Percentiles rank a stretch among this genome's conserved stretches.
Conservation (phyloP, 2,888 invertebrate genomes). For the Argynnis bischoffii region DNA sequence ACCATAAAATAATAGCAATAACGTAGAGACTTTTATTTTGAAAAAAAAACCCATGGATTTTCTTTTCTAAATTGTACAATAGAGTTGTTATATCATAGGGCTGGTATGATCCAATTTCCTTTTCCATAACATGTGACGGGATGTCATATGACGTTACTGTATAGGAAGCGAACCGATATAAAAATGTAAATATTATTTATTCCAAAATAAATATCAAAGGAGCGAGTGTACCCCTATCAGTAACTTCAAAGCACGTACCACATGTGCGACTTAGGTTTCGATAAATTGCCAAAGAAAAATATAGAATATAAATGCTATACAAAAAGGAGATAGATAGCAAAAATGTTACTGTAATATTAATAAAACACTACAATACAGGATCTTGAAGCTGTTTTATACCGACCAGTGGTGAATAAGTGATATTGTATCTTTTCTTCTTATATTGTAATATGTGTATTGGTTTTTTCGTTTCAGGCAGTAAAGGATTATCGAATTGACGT, state of each 20-base stretch:
- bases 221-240: slow-evolving; percentile 13
- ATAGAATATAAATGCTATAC: slow-evolving; percentile 3
- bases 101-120: slow-evolving; percentile 5
- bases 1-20: too few relatives aligned
- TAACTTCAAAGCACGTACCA: slow-evolving; percentile 28
- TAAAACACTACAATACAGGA: too few relatives aligned
- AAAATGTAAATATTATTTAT: slow-evolving; percentile 32
- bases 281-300: slow-evolving; percentile 16
- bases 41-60: too few relatives aligned
- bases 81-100: not conserved
- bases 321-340: not conserved
- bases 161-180: slow-evolving; percentile 19
- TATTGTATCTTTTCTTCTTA: too few relatives aligned
- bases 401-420: too few relatives aligned
- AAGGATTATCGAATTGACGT: too few relatives aligned
- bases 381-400: too few relatives aligned
- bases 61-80: not conserved
- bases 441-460: too few relatives aligned
- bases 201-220: slow-evolving; percentile 34
- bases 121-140: slow-evolving; percentile 7
- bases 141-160: slow-evolving; percentile 2
- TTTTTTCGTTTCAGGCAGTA: too few relatives aligned
- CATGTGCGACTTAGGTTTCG: slow-evolving; percentile 5
- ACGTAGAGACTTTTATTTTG: too few relatives aligned
- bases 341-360: not conserved